Base-by-base conservation (phyloP, 2,113 vertebrate genomes). In the Aviceda subcristata region DNA sequence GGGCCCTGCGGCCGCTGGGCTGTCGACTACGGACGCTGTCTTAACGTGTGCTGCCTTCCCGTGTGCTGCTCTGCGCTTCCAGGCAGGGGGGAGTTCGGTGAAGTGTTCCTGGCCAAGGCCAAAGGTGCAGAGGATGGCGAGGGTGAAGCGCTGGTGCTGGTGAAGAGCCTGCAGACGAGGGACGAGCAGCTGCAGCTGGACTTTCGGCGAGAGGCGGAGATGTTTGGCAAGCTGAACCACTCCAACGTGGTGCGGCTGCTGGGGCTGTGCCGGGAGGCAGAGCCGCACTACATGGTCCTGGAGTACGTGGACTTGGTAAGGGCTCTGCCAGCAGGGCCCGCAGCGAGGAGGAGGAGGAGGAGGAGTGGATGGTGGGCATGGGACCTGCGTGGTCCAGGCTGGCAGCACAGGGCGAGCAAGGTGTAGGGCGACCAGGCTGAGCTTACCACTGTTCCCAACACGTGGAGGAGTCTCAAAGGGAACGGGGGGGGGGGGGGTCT, bases 271-370 rank as follows among this genome's bases (percentile, higher is more conserved):
- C 98, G 98, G 1, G 99, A 99, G 95, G 97, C 98, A 0, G 99
- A 99, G 88, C 99, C 99, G 0, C 99, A 99, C 96, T 99, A 99
- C 98, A 99, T 99, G 98, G 98, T 99, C 94, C 98, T 99, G 94
- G 99, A 99, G 96, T 99, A 99, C 6, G 99, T 99, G 50, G 99
- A 99, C 96, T 98, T 99, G 99, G 99, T 99, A 98, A 88, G 97
- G 50, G 16, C 39, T 23, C 20, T 81, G 41, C 53, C 67, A 50
- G 73, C 71, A 24, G 24, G 15, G 24, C 71, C 66, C 51, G 55
- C 27, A 23, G 30, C 15, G 55, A 73, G 41, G 36, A 79, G 46
- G 32, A 46, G 32, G 30, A 32, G 7, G n/a, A 80, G 45, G 30
- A 38, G 8, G 45, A 21, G 4, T 18, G 10, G 64, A 17, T 38